Conservation (phyloP, 1,140 invertebrate genomes). For the Drosophila kanapiae region DNA sequence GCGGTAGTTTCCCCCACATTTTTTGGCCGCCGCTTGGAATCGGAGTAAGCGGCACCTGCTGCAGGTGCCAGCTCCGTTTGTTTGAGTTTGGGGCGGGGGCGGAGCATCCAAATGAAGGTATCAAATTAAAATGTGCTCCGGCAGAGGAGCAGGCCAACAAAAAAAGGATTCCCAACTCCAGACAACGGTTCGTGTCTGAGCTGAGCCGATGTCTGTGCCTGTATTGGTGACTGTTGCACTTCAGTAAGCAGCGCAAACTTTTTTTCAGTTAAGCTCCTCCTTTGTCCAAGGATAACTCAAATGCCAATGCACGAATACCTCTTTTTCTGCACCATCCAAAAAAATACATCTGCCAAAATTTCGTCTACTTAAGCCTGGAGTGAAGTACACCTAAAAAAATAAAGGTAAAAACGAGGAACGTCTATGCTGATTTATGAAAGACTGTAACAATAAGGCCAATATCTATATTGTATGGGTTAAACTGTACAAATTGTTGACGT, state of each 20-base stretch:
- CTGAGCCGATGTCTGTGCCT: slow-evolving; percentile 15
- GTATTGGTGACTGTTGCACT: slow-evolving; percentile 64
- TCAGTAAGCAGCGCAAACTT: slow-evolving; percentile 56
- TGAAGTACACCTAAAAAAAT: no score
- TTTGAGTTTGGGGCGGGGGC: slow-evolving; percentile 62
- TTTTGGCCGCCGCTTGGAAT: slow-evolving; percentile 28
- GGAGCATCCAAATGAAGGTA: slow-evolving; percentile 71
- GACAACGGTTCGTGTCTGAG: slow-evolving; percentile 5
- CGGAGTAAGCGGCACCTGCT: slow-evolving; percentile 61
- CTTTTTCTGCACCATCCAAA: slow-evolving; percentile 5
- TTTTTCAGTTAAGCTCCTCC: slow-evolving; percentile 59
- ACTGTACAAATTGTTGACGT: no score
- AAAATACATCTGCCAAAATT: background rate
- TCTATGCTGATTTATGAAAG: no score
- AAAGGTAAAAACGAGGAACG: no score
- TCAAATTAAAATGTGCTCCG: slow-evolving; percentile 78
- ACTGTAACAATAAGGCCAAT: no score
- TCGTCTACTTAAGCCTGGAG: no score
- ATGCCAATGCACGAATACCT: slow-evolving; percentile 33
- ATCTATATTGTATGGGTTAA: no score
- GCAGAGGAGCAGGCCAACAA: slow-evolving; percentile 45
- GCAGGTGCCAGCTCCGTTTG: slow-evolving; percentile 65
- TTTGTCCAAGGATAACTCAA: slow-evolving; percentile 58
- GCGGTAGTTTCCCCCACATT: slow-evolving; percentile 55
- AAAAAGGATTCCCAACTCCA: slow-evolving; percentile 6